phyloP scores from a whole-genome alignment of 2,113 vertebrate species.

The Macquaria australasica region DNA sequence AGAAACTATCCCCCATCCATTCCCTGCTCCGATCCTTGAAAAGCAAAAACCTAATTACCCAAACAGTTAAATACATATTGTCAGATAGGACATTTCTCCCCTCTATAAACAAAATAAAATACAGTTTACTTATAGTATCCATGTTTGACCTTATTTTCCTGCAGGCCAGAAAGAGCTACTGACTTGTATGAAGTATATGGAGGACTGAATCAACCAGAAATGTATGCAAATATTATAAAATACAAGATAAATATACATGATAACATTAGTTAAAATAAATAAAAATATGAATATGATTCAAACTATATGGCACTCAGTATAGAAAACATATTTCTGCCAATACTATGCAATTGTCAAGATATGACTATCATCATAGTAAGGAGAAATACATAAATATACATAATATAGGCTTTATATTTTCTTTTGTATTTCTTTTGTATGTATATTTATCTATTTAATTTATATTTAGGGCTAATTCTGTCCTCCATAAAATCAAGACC shows the following conservation, averaged over 20 bases:
- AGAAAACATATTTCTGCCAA: conserved; percentile 9
- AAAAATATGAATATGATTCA: conserved; percentile 14
- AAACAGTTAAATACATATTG: conserved; percentile 37
- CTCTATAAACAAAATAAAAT: conserved; percentile 26
- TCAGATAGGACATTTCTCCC: conserved; percentile 28
- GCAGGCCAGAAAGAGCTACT: conserved; percentile 6
- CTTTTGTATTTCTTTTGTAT: conserved; percentile 12
- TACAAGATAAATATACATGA: not conserved
- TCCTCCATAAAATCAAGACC: conserved; percentile 1
- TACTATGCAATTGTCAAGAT: conserved; percentile 11
- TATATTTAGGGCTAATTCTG: not conserved
- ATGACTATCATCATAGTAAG: not conserved
- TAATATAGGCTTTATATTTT: not conserved
- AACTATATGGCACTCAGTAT: conserved; percentile 27
- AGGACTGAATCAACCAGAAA: conserved; percentile 29
- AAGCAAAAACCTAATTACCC: not conserved
- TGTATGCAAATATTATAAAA: conserved; percentile 10
- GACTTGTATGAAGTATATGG: not conserved
- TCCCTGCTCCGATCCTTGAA: not conserved
- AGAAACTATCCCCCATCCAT: conserved; percentile 4
- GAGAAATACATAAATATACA: conserved; percentile 26
- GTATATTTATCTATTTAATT: not conserved
- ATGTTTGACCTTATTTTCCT: conserved; percentile 5
- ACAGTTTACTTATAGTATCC: conserved; percentile 13
- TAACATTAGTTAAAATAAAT: conserved; percentile 27